Evolutionary conservation across 2,888 invertebrate species (phyloP).

Genomic region (Sphaerophoria rueppellii): DNA sequence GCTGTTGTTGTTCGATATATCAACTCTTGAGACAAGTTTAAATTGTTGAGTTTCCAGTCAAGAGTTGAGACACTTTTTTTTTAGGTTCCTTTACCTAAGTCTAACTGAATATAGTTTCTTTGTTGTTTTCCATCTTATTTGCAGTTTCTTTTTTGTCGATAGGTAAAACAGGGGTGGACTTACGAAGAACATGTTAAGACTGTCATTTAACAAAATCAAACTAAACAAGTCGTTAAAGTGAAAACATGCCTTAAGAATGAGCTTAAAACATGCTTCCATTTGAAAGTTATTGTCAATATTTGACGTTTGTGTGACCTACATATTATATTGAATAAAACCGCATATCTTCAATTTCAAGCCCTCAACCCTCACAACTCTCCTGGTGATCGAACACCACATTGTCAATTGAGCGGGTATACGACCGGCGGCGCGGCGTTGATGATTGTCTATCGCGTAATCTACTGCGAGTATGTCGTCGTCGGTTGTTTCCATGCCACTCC

Average conservation of each 20-base stretch:
- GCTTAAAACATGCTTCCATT: too few species aligned
- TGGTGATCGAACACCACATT: conserved; percentile 40
- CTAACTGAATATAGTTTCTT: conserved; percentile 50
- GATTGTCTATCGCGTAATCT: not conserved
- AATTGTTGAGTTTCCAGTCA: conserved; percentile 25
- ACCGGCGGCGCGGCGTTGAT: conserved; percentile 4
- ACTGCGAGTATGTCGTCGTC: not conserved
- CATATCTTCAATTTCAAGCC: not conserved
- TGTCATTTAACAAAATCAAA: too few species aligned
- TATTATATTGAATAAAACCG: not conserved
- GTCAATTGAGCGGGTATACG: conserved; percentile 51
- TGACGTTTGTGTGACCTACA: not conserved
- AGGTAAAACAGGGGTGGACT: not conserved
- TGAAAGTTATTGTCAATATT: not conserved
- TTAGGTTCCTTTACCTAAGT: not conserved
- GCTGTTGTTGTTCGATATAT: conserved; percentile 37
- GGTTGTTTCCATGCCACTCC: conserved; percentile 9
- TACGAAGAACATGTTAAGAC: not conserved
- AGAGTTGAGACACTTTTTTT: conserved; percentile 38
- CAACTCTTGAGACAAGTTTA: conserved; percentile 37
- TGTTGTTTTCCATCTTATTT: conserved; percentile 48
- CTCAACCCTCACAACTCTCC: conserved; percentile 44
- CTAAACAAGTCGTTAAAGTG: too few species aligned
- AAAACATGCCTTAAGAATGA: too few species aligned
- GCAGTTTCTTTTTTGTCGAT: conserved; percentile 1